These are phyloP conservation scores for Pardosa pseudoannulata DNA, from an alignment of 2,888 invertebrate species.

Conservation along the genomic window DNA sequence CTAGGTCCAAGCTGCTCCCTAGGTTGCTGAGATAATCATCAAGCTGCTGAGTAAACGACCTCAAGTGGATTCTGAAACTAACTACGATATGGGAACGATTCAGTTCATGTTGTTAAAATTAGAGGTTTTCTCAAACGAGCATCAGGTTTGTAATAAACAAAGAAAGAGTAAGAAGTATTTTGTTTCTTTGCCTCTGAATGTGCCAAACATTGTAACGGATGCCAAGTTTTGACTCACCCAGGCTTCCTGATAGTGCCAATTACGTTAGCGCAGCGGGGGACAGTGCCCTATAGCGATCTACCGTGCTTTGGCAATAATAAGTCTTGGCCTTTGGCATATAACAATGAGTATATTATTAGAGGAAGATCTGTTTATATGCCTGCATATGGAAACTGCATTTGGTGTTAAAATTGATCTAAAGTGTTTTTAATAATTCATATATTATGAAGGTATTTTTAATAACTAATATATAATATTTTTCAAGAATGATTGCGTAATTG, in stretches of 20 bases:
- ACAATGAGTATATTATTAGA: neutral
- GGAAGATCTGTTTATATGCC: too few species aligned
- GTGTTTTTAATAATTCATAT: too few species aligned
- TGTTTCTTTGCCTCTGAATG: slow-evolving; percentile 1
- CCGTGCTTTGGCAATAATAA: neutral
- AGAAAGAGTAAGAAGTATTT: neutral
- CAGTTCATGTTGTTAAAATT: slow-evolving; percentile 2
- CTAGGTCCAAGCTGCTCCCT: neutral
- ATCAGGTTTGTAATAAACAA: neutral
- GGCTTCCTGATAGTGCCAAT: neutral
- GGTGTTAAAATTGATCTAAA: too few species aligned
- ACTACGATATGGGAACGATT: neutral
- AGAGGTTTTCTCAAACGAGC: neutral
- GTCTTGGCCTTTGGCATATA: neutral
- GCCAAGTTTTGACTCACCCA: neutral
- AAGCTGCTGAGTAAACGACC: neutral
- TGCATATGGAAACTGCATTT: too few species aligned
- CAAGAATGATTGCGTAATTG: too few species aligned
- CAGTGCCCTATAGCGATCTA: neutral
- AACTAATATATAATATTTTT: too few species aligned
- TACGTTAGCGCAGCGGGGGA: neutral
- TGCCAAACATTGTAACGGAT: slow-evolving; percentile 32
- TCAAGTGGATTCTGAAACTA: neutral
- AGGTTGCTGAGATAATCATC: neutral
- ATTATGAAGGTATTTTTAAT: too few species aligned